A percentile compares a stretch with the other conserved stretches of the same genome.
Evolutionary conservation across 1,140 invertebrate species (phyloP).

Genomic region (Plutomurus gul): DNA sequence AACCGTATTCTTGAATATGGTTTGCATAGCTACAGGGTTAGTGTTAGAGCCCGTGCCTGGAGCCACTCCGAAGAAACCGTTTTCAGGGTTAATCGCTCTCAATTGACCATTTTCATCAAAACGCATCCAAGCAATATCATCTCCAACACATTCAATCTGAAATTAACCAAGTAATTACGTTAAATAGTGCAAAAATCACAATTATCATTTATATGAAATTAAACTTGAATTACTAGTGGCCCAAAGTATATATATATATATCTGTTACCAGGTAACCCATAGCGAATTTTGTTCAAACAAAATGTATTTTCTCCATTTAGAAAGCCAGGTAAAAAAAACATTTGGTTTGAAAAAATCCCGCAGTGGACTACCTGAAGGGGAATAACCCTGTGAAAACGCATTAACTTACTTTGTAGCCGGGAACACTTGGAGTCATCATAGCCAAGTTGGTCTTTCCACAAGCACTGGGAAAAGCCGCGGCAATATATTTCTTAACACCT

Average conservation of each 20-base stretch:
- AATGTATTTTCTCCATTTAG: no score
- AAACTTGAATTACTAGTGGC: no score
- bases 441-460: constrained; percentile 99
- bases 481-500: constrained; percentile 94
- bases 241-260: no score
- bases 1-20: constrained; percentile 89
- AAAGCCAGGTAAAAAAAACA: no score
- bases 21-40: constrained; percentile 97
- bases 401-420: constrained; percentile 85
- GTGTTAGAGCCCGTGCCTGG: constrained; percentile 91
- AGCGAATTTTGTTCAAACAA: no score
- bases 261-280: no score
- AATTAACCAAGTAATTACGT: constrained; percentile 42
- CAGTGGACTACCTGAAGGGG: no score
- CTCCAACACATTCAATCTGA: constrained; percentile 82
- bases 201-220: no score
- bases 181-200: no score
- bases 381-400: no score
- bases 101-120: constrained; percentile 89
- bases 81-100: constrained; percentile 97
- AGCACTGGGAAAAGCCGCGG: constrained; percentile 96
- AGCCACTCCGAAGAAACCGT: constrained; percentile 99
- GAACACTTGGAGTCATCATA: constrained; percentile 92
- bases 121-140: constrained; percentile 97
- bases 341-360: no score